Evolutionary conservation across 1,140 invertebrate species (phyloP).

Genomic region (Glomeris maerens): DNA sequence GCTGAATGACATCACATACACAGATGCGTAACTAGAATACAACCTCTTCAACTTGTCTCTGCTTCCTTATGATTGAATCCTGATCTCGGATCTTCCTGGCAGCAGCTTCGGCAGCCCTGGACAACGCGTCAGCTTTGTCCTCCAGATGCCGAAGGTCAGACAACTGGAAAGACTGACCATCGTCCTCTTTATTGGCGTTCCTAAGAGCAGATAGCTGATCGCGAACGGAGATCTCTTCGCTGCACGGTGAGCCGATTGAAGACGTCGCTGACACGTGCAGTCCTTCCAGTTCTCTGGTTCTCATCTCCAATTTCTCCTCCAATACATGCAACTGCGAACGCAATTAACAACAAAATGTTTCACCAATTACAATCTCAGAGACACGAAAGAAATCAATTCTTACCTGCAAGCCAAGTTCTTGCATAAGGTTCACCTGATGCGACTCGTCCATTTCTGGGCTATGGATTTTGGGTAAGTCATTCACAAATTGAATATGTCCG

Average conservation of each 20-base stretch:
- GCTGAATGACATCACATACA: too few relatives aligned
- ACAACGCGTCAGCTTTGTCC: conserved; percentile 48
- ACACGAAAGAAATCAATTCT: too few relatives aligned
- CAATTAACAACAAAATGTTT: too few relatives aligned
- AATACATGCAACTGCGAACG: conserved; percentile 42
- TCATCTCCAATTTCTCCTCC: conserved; percentile 43
- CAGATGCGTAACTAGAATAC: conserved; percentile 17
- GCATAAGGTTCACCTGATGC: not conserved
- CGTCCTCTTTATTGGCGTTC: conserved; percentile 18
- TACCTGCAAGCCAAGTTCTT: conserved; percentile 35
- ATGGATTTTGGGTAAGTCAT: not conserved
- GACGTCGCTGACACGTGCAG: conserved; percentile 42
- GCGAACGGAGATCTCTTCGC: conserved; percentile 60
- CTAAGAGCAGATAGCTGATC: conserved; percentile 8
- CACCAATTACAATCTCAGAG: too few relatives aligned
- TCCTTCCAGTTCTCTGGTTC: conserved; percentile 50
- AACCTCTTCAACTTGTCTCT: conserved; percentile 49
- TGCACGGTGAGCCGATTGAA: conserved; percentile 48
- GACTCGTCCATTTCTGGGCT: not conserved
- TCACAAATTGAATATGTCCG: not conserved
- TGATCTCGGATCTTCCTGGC: conserved; percentile 55
- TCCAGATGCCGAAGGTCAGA: conserved; percentile 44
- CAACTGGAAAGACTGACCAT: not conserved
- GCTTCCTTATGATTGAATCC: conserved; percentile 48
- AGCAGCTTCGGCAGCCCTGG: conserved; percentile 53